Conservation (phyloP, 2,888 invertebrate species). For the Globia sparganii region DNA sequence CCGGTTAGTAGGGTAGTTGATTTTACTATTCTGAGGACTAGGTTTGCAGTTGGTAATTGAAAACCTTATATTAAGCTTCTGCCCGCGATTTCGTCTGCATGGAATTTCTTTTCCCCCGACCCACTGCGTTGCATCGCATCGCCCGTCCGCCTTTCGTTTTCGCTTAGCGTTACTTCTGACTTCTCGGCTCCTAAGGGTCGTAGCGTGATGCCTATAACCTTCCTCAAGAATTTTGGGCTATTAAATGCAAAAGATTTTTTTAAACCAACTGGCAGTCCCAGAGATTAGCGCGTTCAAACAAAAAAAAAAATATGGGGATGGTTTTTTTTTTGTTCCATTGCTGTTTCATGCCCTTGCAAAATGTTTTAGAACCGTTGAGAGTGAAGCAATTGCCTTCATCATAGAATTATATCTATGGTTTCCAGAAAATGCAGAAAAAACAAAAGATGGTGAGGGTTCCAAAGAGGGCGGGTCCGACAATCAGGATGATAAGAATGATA, state of each 20-base stretch:
- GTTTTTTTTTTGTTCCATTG: not conserved
- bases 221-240: not conserved
- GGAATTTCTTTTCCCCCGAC: not conserved
- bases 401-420: conserved; percentile 18
- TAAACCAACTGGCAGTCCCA: not conserved
- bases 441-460: conserved; percentile 77
- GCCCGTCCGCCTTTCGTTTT: not conserved
- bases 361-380: not conserved
- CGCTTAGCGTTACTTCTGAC: not conserved
- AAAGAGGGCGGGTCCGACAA: conserved; percentile 73
- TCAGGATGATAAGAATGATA: conserved; percentile 78
- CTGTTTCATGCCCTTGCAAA: not conserved
- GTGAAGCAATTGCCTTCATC: not conserved
- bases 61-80: not conserved
- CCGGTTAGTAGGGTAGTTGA: conserved; percentile 69
- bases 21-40: conserved; percentile 7
- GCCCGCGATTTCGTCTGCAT: not conserved
- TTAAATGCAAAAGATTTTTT: too few species aligned
- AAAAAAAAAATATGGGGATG: not conserved
- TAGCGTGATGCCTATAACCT: not conserved
- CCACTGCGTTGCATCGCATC: not conserved
- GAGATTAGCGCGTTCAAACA: not conserved
- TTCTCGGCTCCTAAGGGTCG: not conserved
- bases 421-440: conserved; percentile 78
- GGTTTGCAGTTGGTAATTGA: conserved; percentile 1